These are phyloP conservation scores for Drosophila subsilvestris DNA, from an alignment of 2,888 invertebrate genomes.

Conservation along the genomic window DNA sequence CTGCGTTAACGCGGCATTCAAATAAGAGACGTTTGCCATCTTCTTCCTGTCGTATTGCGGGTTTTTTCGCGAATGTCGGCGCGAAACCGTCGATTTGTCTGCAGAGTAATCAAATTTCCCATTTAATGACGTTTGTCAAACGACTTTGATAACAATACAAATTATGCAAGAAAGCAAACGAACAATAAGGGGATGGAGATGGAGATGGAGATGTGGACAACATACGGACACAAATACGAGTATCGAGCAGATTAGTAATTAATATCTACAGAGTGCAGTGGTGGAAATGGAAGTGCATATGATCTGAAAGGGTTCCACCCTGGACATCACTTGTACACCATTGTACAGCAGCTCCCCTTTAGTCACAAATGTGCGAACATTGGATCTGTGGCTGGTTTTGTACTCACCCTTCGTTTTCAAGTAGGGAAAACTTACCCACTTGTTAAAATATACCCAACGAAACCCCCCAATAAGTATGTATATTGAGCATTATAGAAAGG, in stretches of 20 bases:
- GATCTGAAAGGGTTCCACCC: neutral
- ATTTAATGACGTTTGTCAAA: neutral
- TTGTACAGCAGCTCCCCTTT: neutral
- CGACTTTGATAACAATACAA: neutral
- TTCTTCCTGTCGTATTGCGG: conserved; percentile 98
- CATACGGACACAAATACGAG: no score
- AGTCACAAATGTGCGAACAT: neutral
- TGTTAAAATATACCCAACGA: conserved; percentile 36
- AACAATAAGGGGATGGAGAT: neutral
- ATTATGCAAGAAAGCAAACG: neutral
- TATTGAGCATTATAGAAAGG: conserved; percentile 21
- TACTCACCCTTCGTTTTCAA: conserved; percentile 63
- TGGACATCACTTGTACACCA: neutral
- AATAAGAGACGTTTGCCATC: conserved; percentile 96
- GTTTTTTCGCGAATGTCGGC: conserved; percentile 99
- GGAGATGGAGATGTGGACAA: neutral
- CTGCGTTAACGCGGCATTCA: conserved; percentile 97
- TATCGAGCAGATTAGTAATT: neutral
- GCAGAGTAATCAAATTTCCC: conserved; percentile 46
- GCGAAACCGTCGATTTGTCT: conserved; percentile 99
- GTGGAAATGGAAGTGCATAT: neutral
- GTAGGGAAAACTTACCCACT: conserved; percentile 59
- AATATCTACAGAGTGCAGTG: neutral
- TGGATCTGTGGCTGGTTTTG: neutral
- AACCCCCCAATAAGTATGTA: conserved; percentile 8